Evolutionary conservation across 2,113 vertebrate species (phyloP), one percentile per base, ranked within the genome.

Genomic region (Oophaga pumilio): DNA sequence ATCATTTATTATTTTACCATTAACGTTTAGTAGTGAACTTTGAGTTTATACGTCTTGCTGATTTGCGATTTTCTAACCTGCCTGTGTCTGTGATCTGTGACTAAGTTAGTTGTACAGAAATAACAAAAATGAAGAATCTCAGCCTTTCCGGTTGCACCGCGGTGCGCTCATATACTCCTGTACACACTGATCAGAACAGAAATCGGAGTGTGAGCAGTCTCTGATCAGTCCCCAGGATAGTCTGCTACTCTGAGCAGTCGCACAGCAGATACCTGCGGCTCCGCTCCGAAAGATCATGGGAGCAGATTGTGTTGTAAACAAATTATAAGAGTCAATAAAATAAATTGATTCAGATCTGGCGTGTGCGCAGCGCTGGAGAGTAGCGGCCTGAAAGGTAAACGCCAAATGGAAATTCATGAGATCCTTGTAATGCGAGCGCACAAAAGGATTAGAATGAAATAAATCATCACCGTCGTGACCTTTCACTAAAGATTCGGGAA

Each of bases 271-370:
- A 59, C 53, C 22, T 50, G 84, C 84, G 9, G 69, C 69, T 22
- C 10, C 68, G 59, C 52, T 43, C 73, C 13, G 33, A 85, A 62
- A 62, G 71, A 85, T 76, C 84, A 60, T 11, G 28, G 69, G 12
- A 28, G 57, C 60, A 85, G 71, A 74, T 85, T 76, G 84, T 33
- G 57, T 56, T 59, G 56, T 85, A 76, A 85, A 85, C 50, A 85
- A 85, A 85, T 85, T 76, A 76, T 50, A 62, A n/a, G 57, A 76
- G 71, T 85, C 84, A 76, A 85, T 85, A 85, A 18, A 76, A 76
- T 60, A 74, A 57, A 85, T 85, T 60, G 84, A 85, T 85, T 76
- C 68, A 57, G 82, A 85, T 17, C 11, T 49, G 56, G 15, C 24
- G 6, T 85, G 83, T 60, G 69, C 53, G n/a, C 84, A 22, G 69